Base-by-base conservation (phyloP, 2,797 vertebrate genomes). In the Enteromius unitaeniatus region DNA sequence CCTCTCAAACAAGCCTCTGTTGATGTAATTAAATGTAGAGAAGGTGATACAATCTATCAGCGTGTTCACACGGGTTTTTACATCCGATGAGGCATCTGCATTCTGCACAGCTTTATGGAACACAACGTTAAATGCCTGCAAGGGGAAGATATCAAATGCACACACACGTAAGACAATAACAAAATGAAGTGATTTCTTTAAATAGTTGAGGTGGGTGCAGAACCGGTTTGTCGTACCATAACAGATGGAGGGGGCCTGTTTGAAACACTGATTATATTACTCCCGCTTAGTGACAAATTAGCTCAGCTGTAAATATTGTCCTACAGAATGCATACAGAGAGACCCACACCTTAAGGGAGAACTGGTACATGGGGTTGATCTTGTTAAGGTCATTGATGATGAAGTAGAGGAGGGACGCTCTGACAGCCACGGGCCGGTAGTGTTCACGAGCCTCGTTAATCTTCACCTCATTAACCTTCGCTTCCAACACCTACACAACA, bases 331-430 rank as follows among this genome's bases (percentile, higher is more conserved):
- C 58, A 40, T 11, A 45, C 55, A 47, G 53, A 64, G 26, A 58
- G n/a, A 34, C 42, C 40, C 26, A 87, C 79, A 93, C 92, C 92
- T 93, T 89, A 14, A 93, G 90, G 69, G 91, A 94, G 89, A 93
- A 92, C 90, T 96, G 95, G 89, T 96, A 97, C 95, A 95, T 95
- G 79, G 95, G 90, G 92, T 93, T 96, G 92, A 97, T 97, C 94
- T 97, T 96, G 92, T 96, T 96, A 83, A 95, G 93, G 88, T 96
- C 95, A 68, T 96, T 96, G 92, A 93, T 94, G 89, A 96, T 96
- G 78, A 97, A 96, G 91, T 92, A 97, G 79, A 97, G 94, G 81
- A 96, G 86, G 7, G 95, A 95, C 3, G 94, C 94, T 89, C 93
- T 94, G 88, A 94, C 92, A 14, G 95, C 94, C n/a, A 95, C 96